Conservation (phyloP, 2,797 vertebrate genomes). For the Buphagus erythrorhynchus region DNA sequence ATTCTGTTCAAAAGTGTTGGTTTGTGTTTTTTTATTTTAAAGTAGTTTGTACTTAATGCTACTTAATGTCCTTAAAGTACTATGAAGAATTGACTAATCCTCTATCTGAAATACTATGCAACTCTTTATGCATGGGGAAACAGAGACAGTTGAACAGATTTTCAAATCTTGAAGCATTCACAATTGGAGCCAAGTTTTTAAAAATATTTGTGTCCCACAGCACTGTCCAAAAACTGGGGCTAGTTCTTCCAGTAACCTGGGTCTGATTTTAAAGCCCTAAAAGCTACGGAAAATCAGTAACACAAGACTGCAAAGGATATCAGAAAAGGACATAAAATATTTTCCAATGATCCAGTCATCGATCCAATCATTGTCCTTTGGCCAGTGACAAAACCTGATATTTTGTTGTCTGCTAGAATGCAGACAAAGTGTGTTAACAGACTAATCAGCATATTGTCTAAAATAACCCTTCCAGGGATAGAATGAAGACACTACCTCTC, state of each 20-base stretch:
- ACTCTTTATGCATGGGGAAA: neutral
- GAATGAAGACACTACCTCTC: neutral
- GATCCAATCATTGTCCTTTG: neutral
- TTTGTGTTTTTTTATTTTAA: neutral
- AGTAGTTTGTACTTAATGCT: neutral
- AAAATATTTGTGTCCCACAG: neutral
- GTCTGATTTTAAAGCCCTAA: neutral
- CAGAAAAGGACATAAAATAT: neutral
- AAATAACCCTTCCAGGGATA: neutral
- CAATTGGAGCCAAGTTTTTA: neutral
- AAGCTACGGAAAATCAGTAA: neutral
- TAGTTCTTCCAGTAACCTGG: neutral
- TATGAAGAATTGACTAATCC: neutral
- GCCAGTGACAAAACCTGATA: neutral
- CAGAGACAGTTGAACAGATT: neutral
- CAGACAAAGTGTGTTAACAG: neutral
- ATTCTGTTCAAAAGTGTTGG: neutral
- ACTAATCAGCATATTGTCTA: neutral
- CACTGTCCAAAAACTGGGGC: fast-evolving
- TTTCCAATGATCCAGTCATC: neutral
- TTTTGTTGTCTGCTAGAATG: neutral
- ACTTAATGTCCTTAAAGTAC: neutral
- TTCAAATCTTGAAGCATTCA: neutral
- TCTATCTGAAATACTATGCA: neutral
- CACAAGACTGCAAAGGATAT: neutral